Evolutionary conservation across 2,888 invertebrate genomes (phyloP).

Genomic region (Campaea margaritaria): DNA sequence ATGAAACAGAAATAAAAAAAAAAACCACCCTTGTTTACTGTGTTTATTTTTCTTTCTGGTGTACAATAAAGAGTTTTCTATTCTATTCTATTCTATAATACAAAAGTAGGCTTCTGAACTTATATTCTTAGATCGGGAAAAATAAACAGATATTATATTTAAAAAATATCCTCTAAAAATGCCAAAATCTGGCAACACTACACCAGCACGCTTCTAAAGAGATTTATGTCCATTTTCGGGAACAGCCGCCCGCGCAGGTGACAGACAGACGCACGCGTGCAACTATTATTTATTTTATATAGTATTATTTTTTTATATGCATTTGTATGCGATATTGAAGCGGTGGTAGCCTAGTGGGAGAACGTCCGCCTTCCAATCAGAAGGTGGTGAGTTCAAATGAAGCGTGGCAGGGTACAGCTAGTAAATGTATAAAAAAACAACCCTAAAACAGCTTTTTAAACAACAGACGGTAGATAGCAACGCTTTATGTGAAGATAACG

Average conservation of each 20-base stretch:
- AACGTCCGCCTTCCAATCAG: too few relatives aligned
- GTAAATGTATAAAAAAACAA: too few relatives aligned
- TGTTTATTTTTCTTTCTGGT: too few relatives aligned
- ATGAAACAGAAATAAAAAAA: too few relatives aligned
- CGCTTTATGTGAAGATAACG: conserved; percentile 9
- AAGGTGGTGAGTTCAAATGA: too few relatives aligned
- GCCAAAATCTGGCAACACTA: conserved; percentile 42
- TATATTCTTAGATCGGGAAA: background rate
- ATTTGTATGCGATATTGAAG: conserved; percentile 11
- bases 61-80: too few relatives aligned
- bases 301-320: conserved; percentile 45
- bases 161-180: background rate
- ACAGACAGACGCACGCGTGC: conserved; percentile 55
- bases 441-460: conserved; percentile 13
- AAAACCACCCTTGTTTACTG: too few relatives aligned
- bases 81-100: too few relatives aligned
- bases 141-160: background rate
- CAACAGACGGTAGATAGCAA: conserved; percentile 14
- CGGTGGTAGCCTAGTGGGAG: too few relatives aligned
- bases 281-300: conserved; percentile 21
- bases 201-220: conserved; percentile 58
- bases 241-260: conserved; percentile 74
- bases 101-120: too few relatives aligned
- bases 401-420: too few relatives aligned
- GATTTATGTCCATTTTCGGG: conserved; percentile 62